Base-by-base conservation (phyloP, 2,888 invertebrate genomes). In the Sinhomidia bicolor region DNA sequence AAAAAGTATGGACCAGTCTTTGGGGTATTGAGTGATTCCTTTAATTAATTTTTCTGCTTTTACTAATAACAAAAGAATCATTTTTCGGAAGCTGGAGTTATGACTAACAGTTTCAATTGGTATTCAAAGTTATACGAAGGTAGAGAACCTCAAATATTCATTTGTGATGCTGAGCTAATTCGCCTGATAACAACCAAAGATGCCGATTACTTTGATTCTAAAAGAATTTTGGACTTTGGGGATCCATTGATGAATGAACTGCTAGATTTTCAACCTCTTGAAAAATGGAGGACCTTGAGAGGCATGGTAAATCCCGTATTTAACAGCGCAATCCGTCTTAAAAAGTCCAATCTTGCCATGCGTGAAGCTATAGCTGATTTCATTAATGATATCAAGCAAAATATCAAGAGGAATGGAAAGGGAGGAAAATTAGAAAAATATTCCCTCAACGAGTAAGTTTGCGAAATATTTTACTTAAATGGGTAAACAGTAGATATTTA, bases 1-100 rank as follows among this genome's bases (percentile, higher is more conserved):
- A 89, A 91, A 44, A 85, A 84, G 71, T 88, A 89, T 78, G 91
- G 91, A 9, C 81, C 89, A 5, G 71, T 91, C 44, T 92, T 80
- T 78, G 92, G 91, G 71, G 92, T 92, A 89, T 80, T 60, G n/a
- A 17, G 32, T 32, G 36, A 68, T 14, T 5, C 6, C 36, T 17
- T 36, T 36, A 3, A 2, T 12, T 6, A 68, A 17, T 36, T 6
- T 36, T 36, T 32, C 6, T 65, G 26, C 10, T 65, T 26, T 26
- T 29, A 6, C 1, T 7, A 51, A 1, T 26, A 41, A 17, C n/a
- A n/a, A n/a, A n/a, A n/a, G n/a, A n/a, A n/a, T n/a, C n/a, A n/a
- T n/a, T n/a, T n/a, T n/a, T n/a, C n/a, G n/a, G n/a, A n/a, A n/a
- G n/a, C n/a, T n/a, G n/a, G n/a, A n/a, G n/a, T n/a, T n/a, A n/a